Conservation (phyloP, 2,113 vertebrate genomes). For the Clarias batrachus region DNA sequence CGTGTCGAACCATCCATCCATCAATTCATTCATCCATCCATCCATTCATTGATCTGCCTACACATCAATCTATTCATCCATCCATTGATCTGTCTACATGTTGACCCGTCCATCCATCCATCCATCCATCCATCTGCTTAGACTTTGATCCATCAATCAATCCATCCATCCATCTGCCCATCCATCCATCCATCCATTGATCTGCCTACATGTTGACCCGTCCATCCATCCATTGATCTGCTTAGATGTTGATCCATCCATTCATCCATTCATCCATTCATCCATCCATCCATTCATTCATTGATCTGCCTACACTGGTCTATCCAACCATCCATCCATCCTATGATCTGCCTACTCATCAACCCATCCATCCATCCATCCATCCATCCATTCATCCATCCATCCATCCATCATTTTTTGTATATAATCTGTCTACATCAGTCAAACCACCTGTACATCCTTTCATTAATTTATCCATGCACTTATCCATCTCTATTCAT, state of each 20-base stretch:
- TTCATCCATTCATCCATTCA: background rate
- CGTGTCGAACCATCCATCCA: background rate
- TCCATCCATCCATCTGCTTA: background rate
- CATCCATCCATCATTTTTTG: background rate
- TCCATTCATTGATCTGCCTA: background rate
- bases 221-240: background rate
- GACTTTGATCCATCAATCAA: too few relatives aligned
- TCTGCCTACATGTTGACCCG: too few relatives aligned
- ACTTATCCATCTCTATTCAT: background rate
- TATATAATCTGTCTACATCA: background rate
- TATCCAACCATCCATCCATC: background rate
- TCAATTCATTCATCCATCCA: background rate
- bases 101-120: background rate
- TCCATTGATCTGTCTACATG: background rate
- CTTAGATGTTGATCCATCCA: too few relatives aligned
- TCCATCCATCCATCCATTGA: background rate
- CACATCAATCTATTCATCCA: background rate
- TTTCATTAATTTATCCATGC: background rate
- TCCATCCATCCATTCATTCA: background rate
- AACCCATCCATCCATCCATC: background rate
- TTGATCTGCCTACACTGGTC: background rate
- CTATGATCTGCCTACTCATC: background rate
- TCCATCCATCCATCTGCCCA: background rate
- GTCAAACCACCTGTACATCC: background rate
- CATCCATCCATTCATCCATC: background rate